Conservation (phyloP, 1,140 invertebrate species). For the Psilanteris sp. region DNA sequence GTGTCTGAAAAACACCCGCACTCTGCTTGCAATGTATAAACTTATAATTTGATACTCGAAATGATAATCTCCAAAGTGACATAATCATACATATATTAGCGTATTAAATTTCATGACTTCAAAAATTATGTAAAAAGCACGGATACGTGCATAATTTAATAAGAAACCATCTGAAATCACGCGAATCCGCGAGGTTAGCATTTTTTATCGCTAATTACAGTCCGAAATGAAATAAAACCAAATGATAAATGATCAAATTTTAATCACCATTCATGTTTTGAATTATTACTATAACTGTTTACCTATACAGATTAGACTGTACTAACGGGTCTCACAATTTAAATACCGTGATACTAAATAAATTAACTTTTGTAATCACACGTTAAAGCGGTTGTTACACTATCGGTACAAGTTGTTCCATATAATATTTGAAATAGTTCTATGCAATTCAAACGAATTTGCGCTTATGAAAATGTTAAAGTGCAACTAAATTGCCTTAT, state of each 20-base stretch:
- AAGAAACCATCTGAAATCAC: constrained; percentile 33
- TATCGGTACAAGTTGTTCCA: no score
- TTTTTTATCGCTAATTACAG: constrained; percentile 29
- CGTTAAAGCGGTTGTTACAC: not conserved
- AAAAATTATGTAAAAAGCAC: constrained; percentile 48
- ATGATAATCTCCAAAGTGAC: constrained; percentile 50
- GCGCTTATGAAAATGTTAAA: no score
- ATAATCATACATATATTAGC: constrained; percentile 56
- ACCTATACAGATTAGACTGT: constrained; percentile 20
- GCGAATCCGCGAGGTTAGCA: constrained; percentile 14
- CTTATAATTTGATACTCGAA: no score
- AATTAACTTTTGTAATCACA: constrained; percentile 41
- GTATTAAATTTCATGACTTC: constrained; percentile 50
- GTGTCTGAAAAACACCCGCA: not conserved
- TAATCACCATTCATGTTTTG: constrained; percentile 46
- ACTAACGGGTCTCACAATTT: constrained; percentile 46
- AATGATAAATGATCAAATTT: constrained; percentile 53
- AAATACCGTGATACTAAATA: constrained; percentile 27
- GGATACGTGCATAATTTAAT: constrained; percentile 46
- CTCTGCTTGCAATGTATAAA: constrained; percentile 28
- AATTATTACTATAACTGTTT: constrained; percentile 53
- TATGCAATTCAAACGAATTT: no score
- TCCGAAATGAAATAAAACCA: constrained; percentile 30
- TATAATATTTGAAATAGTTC: no score
- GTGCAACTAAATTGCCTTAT: no score